Conservation (phyloP, 1,140 invertebrate genomes). For the Piezodorus guildinii region DNA sequence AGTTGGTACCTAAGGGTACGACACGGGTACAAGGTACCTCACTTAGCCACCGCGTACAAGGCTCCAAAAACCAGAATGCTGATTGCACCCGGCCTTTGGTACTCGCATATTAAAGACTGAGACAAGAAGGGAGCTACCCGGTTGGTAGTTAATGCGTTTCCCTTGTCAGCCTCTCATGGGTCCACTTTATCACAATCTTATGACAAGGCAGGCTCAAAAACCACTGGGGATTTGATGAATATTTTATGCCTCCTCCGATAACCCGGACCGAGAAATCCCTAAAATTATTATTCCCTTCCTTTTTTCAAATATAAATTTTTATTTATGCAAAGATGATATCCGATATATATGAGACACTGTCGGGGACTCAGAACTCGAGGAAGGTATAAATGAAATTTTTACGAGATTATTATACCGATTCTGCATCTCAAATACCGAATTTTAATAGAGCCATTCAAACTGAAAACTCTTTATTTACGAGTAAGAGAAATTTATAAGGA, state of each 20-base stretch:
- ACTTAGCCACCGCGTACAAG: no score
- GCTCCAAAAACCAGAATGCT: no score
- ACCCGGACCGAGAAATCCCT: neutral
- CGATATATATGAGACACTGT: neutral
- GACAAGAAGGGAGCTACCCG: no score
- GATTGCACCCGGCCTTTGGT: no score
- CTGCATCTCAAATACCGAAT: neutral
- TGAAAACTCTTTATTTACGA: no score
- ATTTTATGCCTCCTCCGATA: neutral
- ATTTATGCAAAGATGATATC: conserved; percentile 4
- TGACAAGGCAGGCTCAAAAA: neutral
- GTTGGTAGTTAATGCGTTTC: no score
- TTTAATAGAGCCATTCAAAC: neutral
- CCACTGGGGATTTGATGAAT: conserved; percentile 3
- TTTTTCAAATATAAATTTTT: conserved; percentile 1
- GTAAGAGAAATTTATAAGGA: no score
- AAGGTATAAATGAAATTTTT: conserved; percentile 3
- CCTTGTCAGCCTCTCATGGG: no score
- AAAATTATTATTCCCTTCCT: conserved; percentile 1
- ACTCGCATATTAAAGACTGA: no score
- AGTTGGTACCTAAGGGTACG: no score
- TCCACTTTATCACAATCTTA: no score
- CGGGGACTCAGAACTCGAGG: neutral
- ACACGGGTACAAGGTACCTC: no score
- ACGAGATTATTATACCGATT: conserved; percentile 1